Conservation (phyloP, 2,888 invertebrate genomes). For the Vannuccia rotundouncinata region DNA sequence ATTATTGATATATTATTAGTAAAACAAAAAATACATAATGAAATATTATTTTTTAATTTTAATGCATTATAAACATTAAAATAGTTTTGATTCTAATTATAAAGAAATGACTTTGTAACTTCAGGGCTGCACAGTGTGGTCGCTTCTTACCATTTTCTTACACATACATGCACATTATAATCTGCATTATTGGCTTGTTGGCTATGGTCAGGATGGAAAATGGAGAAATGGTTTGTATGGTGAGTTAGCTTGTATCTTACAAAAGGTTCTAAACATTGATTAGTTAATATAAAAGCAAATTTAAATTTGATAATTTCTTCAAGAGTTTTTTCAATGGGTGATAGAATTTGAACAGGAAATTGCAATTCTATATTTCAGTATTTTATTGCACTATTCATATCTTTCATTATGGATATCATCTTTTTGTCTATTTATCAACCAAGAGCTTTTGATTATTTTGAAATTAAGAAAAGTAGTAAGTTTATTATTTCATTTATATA, state of each 20-base stretch:
- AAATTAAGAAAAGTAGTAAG: not conserved
- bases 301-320: too few relatives aligned
- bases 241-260: too few relatives aligned
- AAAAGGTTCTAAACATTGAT: too few relatives aligned
- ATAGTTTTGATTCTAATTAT: too few relatives aligned
- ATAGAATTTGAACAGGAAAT: not conserved
- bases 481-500: not conserved
- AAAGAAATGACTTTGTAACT: not conserved
- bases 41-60: too few relatives aligned
- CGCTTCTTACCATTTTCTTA: not conserved
- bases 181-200: not conserved
- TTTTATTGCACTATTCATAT: not conserved
- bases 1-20: too few relatives aligned
- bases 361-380: not conserved
- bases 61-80: too few relatives aligned
- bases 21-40: too few relatives aligned
- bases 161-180: not conserved
- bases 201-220: not conserved
- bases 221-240: not conserved
- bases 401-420: not conserved
- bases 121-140: not conserved
- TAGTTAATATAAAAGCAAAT: too few relatives aligned
- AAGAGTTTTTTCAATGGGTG: too few relatives aligned
- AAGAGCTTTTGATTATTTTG: not conserved
- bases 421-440: not conserved